Base-by-base conservation (phyloP, 2,888 invertebrate species). In the Cerceris rybyensis region DNA sequence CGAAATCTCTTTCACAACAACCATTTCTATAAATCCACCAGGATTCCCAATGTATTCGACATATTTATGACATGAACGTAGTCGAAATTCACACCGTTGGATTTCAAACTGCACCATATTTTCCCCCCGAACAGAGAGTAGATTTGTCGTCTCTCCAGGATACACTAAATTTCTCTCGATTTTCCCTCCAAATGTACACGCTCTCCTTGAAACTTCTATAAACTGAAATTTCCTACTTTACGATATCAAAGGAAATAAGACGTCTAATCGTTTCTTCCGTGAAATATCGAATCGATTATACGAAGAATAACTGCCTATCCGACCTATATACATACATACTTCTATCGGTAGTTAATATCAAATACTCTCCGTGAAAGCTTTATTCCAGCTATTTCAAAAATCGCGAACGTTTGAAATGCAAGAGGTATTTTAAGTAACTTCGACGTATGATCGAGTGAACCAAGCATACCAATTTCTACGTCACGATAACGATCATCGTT, bases 51-150 rank as follows among this genome's bases (percentile, higher is more conserved):
- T 43, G 57, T 61, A 64, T 70, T 75, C 57, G 11, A 28, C 54
- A 61, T 84, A 84, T 82, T 84, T 84, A 84, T 84, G 84, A 73
- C 69, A 54, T 11, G 73, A 66, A 75, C 82, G 78, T 67, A 75
- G 60, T 17, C 11, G 54, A 82, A 78, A 78, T 84, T 74, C 78
- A 65, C 64, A 84, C 63, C 65, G 70, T 65, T 75, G 68, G 65
- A 77, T 69, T 75, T 68, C 41, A 63, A 52, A 14, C 59, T 28
- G 41, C 61, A 4, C 64, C 67, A 83, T 81, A 72, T 70, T 57
- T 70, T 67, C 57, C 39, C 54, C 13, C 42, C 65, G 59, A 52
- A 52, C 41, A 61, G 41, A 71, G 80, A 79, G 74, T 77, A 68
- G 77, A 84, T 84, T 84, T 75, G 84, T 66, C 83, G 65, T 72